Percentiles rank a stretch among this genome's conserved stretches.
These are phyloP conservation scores for Eumeta japonica DNA, from an alignment of 1,140 invertebrate genomes.

Conservation along the genomic window DNA sequence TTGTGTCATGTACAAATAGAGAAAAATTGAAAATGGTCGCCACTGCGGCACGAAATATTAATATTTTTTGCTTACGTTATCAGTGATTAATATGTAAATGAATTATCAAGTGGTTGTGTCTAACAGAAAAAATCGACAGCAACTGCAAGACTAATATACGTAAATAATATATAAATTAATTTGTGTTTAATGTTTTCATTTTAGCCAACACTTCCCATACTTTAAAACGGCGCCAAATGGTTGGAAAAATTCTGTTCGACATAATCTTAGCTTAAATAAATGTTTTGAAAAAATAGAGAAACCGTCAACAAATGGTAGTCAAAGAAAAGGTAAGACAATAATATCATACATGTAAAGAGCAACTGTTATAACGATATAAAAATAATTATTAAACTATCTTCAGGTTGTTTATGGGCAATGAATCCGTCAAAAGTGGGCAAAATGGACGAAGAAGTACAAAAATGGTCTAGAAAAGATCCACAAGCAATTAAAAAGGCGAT, in stretches of 20 bases:
- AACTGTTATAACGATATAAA: neutral
- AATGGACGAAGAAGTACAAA: constrained; percentile 97
- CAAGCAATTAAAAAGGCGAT: constrained; percentile 82
- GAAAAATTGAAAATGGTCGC: too few species aligned
- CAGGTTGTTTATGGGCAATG: constrained; percentile 91
- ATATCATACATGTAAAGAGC: too few species aligned
- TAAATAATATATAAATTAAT: too few species aligned
- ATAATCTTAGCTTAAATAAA: constrained; percentile 94
- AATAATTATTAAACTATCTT: constrained; percentile 1
- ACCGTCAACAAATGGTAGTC: constrained; percentile 75
- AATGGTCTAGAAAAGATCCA: constrained; percentile 94
- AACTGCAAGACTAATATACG: too few species aligned
- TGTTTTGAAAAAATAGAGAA: constrained; percentile 98
- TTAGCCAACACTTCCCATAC: constrained; percentile 94
- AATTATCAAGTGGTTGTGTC: too few species aligned
- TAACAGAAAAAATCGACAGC: too few species aligned
- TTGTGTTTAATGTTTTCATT: constrained; percentile 44
- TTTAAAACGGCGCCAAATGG: constrained; percentile 96
- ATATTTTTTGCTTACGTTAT: neutral
- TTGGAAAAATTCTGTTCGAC: constrained; percentile 97
- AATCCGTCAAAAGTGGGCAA: constrained; percentile 91
- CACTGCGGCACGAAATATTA: too few species aligned
- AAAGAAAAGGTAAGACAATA: constrained; percentile 65
- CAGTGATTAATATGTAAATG: too few species aligned
- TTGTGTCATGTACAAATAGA: too few species aligned